phyloP scores from a whole-genome alignment of 2,888 invertebrate species.

The Physocephala rufipes region DNA sequence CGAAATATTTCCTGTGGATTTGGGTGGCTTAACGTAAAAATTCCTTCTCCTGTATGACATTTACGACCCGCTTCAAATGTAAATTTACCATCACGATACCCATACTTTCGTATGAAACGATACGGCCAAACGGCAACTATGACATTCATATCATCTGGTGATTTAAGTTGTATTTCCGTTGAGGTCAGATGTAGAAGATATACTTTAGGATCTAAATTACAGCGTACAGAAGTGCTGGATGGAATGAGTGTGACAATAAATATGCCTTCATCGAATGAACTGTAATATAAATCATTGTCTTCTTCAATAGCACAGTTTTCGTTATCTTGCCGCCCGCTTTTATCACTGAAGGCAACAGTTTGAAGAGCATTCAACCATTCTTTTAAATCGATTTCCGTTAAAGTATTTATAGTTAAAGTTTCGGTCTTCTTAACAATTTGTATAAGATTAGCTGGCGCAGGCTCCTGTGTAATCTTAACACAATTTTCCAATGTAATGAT shows the following conservation, averaged over 20 bases:
- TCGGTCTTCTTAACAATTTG: slow-evolving; percentile 80
- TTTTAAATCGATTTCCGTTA: slow-evolving; percentile 74
- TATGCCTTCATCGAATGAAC: slow-evolving; percentile 80
- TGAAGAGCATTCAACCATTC: slow-evolving; percentile 85
- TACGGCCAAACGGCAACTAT: slow-evolving; percentile 82
- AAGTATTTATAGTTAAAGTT: slow-evolving; percentile 70
- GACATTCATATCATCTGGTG: slow-evolving; percentile 73
- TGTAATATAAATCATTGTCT: slow-evolving; percentile 89
- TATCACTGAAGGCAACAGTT: slow-evolving; percentile 81
- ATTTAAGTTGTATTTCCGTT: slow-evolving; percentile 76
- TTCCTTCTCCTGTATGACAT: slow-evolving; percentile 86
- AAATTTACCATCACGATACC: slow-evolving; percentile 86
- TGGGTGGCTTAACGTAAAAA: slow-evolving; percentile 81
- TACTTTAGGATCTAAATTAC: slow-evolving; percentile 75
- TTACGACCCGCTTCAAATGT: slow-evolving; percentile 89
- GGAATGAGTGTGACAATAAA: slow-evolving; percentile 81
- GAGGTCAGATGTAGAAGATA: slow-evolving; percentile 80
- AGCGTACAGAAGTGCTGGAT: slow-evolving; percentile 81
- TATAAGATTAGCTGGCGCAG: slow-evolving; percentile 71
- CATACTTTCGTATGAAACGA: slow-evolving; percentile 83
- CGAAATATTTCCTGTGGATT: slow-evolving; percentile 85
- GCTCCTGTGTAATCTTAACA: slow-evolving; percentile 80
- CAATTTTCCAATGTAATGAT: slow-evolving; percentile 88
- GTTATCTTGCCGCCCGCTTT: slow-evolving; percentile 63
- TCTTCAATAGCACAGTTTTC: slow-evolving; percentile 76